Evolutionary conservation across 2,888 invertebrate genomes (phyloP).

Genomic region (Noctua janthina): DNA sequence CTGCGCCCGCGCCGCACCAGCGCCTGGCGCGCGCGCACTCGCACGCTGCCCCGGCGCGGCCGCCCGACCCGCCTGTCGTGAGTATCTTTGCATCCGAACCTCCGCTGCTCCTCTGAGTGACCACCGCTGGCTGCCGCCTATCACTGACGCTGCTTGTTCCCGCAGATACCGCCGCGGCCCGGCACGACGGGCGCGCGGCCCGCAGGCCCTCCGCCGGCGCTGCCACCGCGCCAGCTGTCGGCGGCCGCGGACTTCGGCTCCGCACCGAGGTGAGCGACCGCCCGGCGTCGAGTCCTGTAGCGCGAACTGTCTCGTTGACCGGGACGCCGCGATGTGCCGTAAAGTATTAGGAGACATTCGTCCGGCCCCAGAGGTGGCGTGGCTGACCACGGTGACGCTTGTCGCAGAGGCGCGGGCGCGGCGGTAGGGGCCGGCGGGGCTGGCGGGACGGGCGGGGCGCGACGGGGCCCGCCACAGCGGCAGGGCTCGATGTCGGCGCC

Average conservation of each 20-base stretch:
- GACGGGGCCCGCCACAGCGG: slow-evolving; percentile 70
- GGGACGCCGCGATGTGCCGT: slow-evolving; percentile 33
- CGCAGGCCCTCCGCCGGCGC: slow-evolving; percentile 83
- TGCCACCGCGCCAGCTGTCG: slow-evolving; percentile 90
- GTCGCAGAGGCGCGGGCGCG: slow-evolving; percentile 56
- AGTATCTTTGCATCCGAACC: slow-evolving; percentile 39
- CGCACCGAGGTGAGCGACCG: slow-evolving; percentile 78
- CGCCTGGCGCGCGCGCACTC: slow-evolving; percentile 82
- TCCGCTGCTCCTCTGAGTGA: neutral
- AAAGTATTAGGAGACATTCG: slow-evolving; percentile 49
- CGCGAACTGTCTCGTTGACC: slow-evolving; percentile 18
- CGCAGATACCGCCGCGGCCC: slow-evolving; percentile 82
- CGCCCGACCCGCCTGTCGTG: slow-evolving; percentile 80
- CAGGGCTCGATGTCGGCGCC: slow-evolving; percentile 79
- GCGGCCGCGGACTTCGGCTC: slow-evolving; percentile 85
- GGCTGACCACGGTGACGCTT: slow-evolving; percentile 59
- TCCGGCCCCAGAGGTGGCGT: slow-evolving; percentile 43
- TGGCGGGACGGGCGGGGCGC: slow-evolving; percentile 57
- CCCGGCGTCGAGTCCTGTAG: slow-evolving; percentile 42
- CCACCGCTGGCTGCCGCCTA: neutral
- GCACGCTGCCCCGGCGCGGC: slow-evolving; percentile 77
- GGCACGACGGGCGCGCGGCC: slow-evolving; percentile 66
- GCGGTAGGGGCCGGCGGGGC: slow-evolving; percentile 70
- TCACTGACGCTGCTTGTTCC: neutral
- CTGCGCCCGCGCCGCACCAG: slow-evolving; percentile 71